phyloP scores from a whole-genome alignment of 2,888 invertebrate species.

The Plagodis pulveraria region DNA sequence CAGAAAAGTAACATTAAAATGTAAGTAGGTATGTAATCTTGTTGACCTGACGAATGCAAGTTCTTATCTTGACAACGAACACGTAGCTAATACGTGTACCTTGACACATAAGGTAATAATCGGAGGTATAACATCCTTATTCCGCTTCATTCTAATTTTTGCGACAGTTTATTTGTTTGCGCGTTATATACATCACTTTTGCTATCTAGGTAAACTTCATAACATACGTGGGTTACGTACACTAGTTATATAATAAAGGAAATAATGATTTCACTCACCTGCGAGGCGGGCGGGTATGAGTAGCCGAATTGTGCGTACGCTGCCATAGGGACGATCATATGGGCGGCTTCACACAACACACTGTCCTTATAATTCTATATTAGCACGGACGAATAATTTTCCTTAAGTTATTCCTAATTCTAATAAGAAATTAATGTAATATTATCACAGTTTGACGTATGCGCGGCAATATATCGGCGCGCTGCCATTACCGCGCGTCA shows the following conservation, averaged over 20 bases:
- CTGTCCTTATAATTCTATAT: slow-evolving; percentile 80
- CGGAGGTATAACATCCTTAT: no score
- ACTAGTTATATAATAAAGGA: slow-evolving; percentile 4
- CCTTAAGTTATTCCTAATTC: slow-evolving; percentile 61
- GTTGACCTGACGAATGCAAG: slow-evolving; percentile 1
- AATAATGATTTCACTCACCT: slow-evolving; percentile 86
- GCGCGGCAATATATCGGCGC: slow-evolving; percentile 80
- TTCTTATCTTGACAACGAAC: slow-evolving; percentile 15
- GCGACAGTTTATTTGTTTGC: neutral
- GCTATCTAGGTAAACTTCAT: no score
- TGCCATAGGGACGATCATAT: slow-evolving; percentile 86
- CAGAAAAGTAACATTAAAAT: no score
- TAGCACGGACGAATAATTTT: slow-evolving; percentile 70
- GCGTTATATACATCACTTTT: no score
- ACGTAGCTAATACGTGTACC: slow-evolving; percentile 6
- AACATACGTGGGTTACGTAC: no score
- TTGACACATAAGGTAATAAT: no score
- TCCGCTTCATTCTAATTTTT: no score
- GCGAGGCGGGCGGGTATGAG: slow-evolving; percentile 95
- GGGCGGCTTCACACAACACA: slow-evolving; percentile 82
- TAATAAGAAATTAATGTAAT: slow-evolving; percentile 63
- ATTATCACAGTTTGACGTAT: slow-evolving; percentile 77
- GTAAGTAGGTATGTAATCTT: neutral
- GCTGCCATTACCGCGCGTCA: slow-evolving; percentile 78
- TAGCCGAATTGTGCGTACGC: slow-evolving; percentile 97